phyloP scores from a whole-genome alignment of 2,888 invertebrate species.

The Dolichopus griseipennis region DNA sequence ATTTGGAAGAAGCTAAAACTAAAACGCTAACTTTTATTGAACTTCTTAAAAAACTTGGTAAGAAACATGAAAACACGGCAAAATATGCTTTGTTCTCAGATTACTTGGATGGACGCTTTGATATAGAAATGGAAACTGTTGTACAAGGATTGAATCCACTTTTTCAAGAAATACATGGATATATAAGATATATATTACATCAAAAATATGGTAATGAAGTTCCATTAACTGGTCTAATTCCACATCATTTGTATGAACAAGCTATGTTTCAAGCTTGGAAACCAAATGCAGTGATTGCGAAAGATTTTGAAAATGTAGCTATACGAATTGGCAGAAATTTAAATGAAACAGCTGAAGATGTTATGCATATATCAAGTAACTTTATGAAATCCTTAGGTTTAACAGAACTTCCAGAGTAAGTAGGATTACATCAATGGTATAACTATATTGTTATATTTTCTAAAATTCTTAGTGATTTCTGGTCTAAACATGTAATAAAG shows the following conservation, averaged over 20 bases:
- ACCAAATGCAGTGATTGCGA: constrained; percentile 25
- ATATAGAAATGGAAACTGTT: constrained; percentile 49
- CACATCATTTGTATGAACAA: constrained; percentile 17
- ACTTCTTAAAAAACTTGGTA: constrained; percentile 25
- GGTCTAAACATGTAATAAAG: constrained; percentile 22
- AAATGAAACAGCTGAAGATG: constrained; percentile 50
- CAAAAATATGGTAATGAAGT: not conserved
- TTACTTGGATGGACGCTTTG: constrained; percentile 27
- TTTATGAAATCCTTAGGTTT: constrained; percentile 66
- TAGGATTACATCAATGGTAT: not conserved
- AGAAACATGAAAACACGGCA: constrained; percentile 17
- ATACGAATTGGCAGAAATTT: constrained; percentile 48
- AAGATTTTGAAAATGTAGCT: constrained; percentile 27
- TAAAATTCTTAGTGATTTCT: constrained; percentile 22
- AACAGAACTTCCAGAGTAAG: not conserved
- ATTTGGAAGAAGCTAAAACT: constrained; percentile 24
- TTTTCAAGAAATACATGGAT: constrained; percentile 68
- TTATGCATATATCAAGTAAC: constrained; percentile 68
- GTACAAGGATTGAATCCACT: constrained; percentile 65
- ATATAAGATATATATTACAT: constrained; percentile 57
- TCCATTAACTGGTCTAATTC: constrained; percentile 13
- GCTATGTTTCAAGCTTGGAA: constrained; percentile 22
- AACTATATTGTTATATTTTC: not conserved
- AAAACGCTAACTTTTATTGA: constrained; percentile 25
- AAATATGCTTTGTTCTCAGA: constrained; percentile 28